Evolutionary conservation across 2,797 vertebrate genomes (phyloP), one percentile per base, ranked within the genome.

Genomic region (Lacerta agilis): DNA sequence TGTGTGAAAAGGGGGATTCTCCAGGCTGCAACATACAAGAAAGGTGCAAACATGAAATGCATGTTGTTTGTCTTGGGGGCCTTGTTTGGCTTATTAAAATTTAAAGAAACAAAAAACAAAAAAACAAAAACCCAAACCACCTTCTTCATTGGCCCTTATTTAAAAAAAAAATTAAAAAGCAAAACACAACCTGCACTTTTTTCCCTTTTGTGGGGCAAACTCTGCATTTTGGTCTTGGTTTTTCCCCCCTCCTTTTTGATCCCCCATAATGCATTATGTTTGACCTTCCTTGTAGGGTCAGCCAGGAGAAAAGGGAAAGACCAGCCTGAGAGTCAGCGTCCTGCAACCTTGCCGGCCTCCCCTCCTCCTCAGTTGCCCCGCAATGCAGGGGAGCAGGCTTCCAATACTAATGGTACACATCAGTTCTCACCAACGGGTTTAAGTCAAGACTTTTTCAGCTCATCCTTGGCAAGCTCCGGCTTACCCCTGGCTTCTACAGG

Each of bases 181-280:
- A 89, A 89, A 85, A 85, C 79, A 41, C 88, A 86, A 89, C 78
- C 96, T 96, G 96, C 96, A 96, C 96, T 96, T 96, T 95, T 97
- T 95, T 97, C 96, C 97, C 96, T 95, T 96, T 96, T 96, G 97
- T 83, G 96, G 97, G 96, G 97, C 97, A 97, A 96, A 96, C 97
- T 96, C 97, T 97, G 97, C 97, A 97, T 97, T 97, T 97, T 97
- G 96, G 95, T 97, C 97, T 96, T 97, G 97, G 97, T 97, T 85
- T 82, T 83, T 98, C 98, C 98, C 97, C 97, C 98, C 98, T 97
- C 98, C 98, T 97, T 98, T 98, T 98, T 98, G 98, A 98, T 98
- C 98, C 98, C 98, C 98, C 98, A 98, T 99, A 99, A 99, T 99
- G 99, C 99, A 99, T 98, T 99, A 98, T 99, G 98, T 99, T 99